Conservation (phyloP, 2,888 invertebrate species). For the Drosophila vallismaia region DNA sequence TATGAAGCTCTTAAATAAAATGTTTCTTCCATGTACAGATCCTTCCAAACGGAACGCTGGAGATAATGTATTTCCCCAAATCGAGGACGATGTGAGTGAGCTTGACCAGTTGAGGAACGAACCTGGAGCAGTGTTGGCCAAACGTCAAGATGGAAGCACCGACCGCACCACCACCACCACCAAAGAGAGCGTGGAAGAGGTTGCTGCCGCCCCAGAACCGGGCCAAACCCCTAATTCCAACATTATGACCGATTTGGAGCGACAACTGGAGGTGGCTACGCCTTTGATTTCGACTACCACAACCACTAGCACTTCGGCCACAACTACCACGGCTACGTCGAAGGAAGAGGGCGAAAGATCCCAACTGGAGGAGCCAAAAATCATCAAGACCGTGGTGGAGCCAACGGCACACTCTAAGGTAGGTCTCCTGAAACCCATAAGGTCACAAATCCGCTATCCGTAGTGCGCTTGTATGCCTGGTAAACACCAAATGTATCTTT, state of each 20-base stretch:
- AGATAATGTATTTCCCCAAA: constrained; percentile 68
- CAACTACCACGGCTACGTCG: constrained; percentile 68
- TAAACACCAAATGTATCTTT: constrained; percentile 66
- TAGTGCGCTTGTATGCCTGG: constrained; percentile 44
- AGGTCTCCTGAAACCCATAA: constrained; percentile 32
- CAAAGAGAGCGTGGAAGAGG: constrained; percentile 65
- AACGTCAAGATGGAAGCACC: constrained; percentile 56
- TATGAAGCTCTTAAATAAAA: too few relatives aligned
- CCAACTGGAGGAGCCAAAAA: constrained; percentile 69
- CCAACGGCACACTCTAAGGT: constrained; percentile 64
- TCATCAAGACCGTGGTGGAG: constrained; percentile 53
- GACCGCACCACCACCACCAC: constrained; percentile 63
- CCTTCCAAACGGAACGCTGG: constrained; percentile 50
- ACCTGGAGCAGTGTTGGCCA: constrained; percentile 40
- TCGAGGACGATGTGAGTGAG: constrained; percentile 85
- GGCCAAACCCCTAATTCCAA: constrained; percentile 44
- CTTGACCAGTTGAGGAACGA: constrained; percentile 82
- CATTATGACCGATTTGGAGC: constrained; percentile 79
- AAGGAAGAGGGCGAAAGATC: constrained; percentile 68
- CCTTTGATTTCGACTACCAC: constrained; percentile 69
- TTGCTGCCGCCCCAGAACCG: constrained; percentile 54
- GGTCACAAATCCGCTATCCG: not conserved
- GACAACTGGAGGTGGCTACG: constrained; percentile 80
- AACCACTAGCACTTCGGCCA: constrained; percentile 64
- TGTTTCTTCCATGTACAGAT: constrained; percentile 29